A percentile compares a stretch with the other conserved stretches of the same genome.
These are phyloP conservation scores for Mormyrus proboscirostris DNA, from an alignment of 2,797 vertebrate species.

Conservation along the genomic window DNA sequence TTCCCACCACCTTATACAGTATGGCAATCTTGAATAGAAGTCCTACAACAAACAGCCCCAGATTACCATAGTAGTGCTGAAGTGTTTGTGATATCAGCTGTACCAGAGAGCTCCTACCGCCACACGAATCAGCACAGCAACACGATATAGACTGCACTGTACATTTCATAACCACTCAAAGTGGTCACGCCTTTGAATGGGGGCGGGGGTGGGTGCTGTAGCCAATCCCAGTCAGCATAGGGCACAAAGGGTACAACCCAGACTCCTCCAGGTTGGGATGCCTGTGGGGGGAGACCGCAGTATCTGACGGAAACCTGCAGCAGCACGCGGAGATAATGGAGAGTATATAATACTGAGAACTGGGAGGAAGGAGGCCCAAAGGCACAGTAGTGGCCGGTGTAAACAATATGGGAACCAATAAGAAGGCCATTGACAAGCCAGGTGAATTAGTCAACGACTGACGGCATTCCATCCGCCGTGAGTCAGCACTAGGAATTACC, in stretches of 20 bases:
- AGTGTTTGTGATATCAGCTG: background rate
- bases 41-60: background rate
- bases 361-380: background rate
- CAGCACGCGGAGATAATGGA: background rate
- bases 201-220: background rate
- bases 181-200: background rate
- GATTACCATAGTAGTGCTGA: too few species aligned
- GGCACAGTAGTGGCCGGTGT: background rate
- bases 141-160: background rate
- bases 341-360: background rate
- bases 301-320: background rate
- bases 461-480: background rate
- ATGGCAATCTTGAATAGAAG: background rate
- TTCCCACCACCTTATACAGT: background rate
- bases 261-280: background rate
- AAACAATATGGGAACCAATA: background rate
- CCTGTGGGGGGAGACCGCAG: background rate
- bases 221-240: background rate
- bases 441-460: background rate
- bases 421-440: background rate
- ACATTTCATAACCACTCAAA: background rate
- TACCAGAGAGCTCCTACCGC: background rate
- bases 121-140: background rate
- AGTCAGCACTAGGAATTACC: background rate
- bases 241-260: background rate